phyloP scores from a whole-genome alignment of 2,113 vertebrate genomes.

The Ammodramus savannarum region DNA sequence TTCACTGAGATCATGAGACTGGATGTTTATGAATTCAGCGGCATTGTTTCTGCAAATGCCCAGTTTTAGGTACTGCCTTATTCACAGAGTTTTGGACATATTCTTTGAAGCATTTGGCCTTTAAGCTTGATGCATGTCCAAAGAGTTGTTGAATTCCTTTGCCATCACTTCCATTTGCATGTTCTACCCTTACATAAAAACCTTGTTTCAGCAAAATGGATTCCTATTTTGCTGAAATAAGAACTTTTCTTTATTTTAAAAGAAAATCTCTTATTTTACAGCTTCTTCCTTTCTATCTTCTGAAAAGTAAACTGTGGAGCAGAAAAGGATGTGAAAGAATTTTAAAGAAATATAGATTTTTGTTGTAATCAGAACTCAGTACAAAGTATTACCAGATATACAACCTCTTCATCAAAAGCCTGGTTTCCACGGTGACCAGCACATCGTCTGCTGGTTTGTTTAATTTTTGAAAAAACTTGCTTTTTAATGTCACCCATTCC shows the following conservation, averaged over 20 bases:
- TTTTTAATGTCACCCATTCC: not conserved
- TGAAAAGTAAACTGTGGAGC: not conserved
- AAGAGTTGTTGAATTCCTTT: not conserved
- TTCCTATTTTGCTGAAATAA: not conserved
- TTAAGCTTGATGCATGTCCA: not conserved
- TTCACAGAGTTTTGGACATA: not conserved
- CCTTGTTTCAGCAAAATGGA: not conserved
- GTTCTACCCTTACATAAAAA: not conserved
- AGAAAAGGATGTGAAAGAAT: not conserved
- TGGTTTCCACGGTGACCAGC: conserved; percentile 18
- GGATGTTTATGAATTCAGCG: not conserved
- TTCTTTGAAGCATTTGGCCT: not conserved
- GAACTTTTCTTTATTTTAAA: not conserved
- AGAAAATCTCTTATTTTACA: not conserved
- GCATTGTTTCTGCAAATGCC: not conserved
- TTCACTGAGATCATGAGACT: not conserved
- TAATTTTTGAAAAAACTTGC: not conserved
- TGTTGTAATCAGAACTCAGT: not conserved
- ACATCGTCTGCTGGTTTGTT: not conserved
- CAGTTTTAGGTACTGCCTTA: not conserved
- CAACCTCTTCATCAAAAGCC: not conserved
- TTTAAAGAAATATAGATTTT: not conserved
- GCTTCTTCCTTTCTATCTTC: not conserved
- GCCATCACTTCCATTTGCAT: not conserved
- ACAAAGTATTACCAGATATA: not conserved